A percentile compares a stretch with the other conserved stretches of the same genome.
phyloP scores from a whole-genome alignment of 2,888 invertebrate species.

The Teinopalpus imperialis region DNA sequence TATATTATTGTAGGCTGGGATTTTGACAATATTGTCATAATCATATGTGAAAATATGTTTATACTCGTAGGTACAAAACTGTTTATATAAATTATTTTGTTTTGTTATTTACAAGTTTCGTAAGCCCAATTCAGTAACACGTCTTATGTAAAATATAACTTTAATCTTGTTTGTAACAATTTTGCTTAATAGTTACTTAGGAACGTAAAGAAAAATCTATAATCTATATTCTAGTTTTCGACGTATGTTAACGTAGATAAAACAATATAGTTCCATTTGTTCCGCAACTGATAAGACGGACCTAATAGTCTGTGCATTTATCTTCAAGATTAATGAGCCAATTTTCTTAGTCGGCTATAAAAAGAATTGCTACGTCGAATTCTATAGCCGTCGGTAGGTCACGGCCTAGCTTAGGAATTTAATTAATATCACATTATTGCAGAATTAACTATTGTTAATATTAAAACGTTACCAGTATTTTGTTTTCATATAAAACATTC shows the following conservation, averaged over 20 bases:
- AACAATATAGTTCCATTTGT: conserved; percentile 63
- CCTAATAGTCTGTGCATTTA: conserved; percentile 79
- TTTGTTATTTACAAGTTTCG: too few relatives aligned
- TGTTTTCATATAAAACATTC: background rate
- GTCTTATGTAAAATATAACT: too few relatives aligned
- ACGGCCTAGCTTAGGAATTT: conserved; percentile 5
- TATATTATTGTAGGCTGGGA: too few relatives aligned
- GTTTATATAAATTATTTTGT: too few relatives aligned
- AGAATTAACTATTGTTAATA: background rate
- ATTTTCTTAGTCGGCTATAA: conserved; percentile 82
- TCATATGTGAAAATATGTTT: too few relatives aligned
- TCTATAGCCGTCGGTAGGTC: conserved; percentile 44
- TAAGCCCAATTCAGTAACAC: too few relatives aligned
- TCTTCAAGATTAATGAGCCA: conserved; percentile 82
- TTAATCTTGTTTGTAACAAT: too few relatives aligned
- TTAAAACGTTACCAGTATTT: conserved; percentile 1
- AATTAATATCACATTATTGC: conserved; percentile 3
- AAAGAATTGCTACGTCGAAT: conserved; percentile 75
- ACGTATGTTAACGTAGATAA: conserved; percentile 46
- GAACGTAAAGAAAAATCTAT: too few relatives aligned
- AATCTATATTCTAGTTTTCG: too few relatives aligned
- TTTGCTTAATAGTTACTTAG: too few relatives aligned
- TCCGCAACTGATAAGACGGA: conserved; percentile 75
- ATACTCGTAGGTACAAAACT: too few relatives aligned
- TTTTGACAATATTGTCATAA: too few relatives aligned